These are phyloP conservation scores for Brachymystax lenok DNA, from an alignment of 2,797 vertebrate species.

Conservation along the genomic window DNA sequence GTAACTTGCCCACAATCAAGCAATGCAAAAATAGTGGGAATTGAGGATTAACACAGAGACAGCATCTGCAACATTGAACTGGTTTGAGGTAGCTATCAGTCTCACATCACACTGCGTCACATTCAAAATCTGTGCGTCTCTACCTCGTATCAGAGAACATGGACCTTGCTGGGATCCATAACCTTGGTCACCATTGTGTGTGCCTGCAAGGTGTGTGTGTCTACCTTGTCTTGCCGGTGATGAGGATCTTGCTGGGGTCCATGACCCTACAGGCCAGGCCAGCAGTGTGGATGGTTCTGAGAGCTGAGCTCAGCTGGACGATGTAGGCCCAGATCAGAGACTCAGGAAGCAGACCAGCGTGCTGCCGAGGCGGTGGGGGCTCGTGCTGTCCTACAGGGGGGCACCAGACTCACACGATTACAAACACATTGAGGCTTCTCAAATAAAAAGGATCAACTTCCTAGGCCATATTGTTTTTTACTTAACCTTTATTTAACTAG, in stretches of 20 bases:
- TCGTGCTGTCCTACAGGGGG: conserved; percentile 88
- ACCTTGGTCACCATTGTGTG: not conserved
- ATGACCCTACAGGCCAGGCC: conserved; percentile 96
- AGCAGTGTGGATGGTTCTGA: conserved; percentile 95
- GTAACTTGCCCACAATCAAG: too few species aligned
- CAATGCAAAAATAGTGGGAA: too few species aligned
- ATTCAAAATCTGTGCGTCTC: not conserved
- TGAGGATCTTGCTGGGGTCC: conserved; percentile 99
- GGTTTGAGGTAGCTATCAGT: not conserved
- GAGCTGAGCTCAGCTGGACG: conserved; percentile 94
- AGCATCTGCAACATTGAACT: not conserved
- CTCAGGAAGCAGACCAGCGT: conserved; percentile 93
- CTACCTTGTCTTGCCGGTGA: conserved; percentile 97
- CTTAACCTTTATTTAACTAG: too few species aligned
- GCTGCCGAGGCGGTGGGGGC: conserved; percentile 94
- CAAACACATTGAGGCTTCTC: not conserved
- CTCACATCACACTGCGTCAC: not conserved
- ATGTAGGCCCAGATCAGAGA: conserved; percentile 99
- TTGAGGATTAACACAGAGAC: not conserved
- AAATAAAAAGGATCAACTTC: not conserved
- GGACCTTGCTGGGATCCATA: not conserved
- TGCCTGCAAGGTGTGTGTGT: not conserved
- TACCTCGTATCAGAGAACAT: too few species aligned
- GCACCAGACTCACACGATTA: conserved; percentile 8
- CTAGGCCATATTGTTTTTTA: not conserved